Percentiles rank a stretch among this genome's conserved stretches.
phyloP scores from a whole-genome alignment of 1,140 invertebrate species.

The Apocrypta bakeri region DNA sequence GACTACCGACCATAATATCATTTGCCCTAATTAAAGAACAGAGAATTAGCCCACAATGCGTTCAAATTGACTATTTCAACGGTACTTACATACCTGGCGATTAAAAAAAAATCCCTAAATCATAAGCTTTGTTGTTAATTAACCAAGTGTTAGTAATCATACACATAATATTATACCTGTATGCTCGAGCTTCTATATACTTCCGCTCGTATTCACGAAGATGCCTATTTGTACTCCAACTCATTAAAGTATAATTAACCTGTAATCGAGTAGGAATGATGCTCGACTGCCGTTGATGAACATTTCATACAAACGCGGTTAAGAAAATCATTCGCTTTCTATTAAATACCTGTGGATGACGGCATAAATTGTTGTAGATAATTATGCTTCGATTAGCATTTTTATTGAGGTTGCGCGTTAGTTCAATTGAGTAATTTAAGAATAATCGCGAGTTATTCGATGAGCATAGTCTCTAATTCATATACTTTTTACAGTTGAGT shows the following conservation, averaged over 20 bases:
- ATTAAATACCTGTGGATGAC: no score
- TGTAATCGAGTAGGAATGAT: not conserved
- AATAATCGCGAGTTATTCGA: no score
- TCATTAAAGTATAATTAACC: conserved; percentile 3
- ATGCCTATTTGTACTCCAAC: not conserved
- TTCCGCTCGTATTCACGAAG: not conserved
- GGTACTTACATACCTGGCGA: not conserved
- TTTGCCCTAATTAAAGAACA: not conserved
- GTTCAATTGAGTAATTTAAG: no score
- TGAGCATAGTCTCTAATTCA: no score
- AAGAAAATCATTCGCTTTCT: no score
- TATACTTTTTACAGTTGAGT: no score
- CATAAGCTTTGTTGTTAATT: conserved; percentile 1
- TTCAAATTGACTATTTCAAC: not conserved
- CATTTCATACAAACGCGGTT: no score
- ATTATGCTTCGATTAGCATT: no score
- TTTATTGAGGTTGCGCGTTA: no score
- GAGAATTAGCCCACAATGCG: not conserved
- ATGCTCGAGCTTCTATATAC: no score
- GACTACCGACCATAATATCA: not conserved
- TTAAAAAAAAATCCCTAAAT: not conserved
- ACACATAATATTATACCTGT: no score
- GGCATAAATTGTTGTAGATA: no score
- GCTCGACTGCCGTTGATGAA: not conserved
- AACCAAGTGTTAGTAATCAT: not conserved